Evolutionary conservation across 1,140 invertebrate genomes (phyloP).

Genomic region (Cephus cinctus): DNA sequence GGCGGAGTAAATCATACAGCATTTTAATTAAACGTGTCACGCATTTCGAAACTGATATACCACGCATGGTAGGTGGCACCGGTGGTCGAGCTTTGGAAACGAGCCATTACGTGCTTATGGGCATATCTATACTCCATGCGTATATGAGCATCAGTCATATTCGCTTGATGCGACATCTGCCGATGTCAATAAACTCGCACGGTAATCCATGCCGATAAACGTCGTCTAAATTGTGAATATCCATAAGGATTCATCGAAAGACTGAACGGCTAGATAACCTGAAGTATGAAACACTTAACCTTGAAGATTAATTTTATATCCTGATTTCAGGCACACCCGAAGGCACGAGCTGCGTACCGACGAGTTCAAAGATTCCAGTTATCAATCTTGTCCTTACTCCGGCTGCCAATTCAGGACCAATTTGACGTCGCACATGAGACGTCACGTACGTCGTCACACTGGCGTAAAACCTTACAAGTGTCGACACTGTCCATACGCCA

Average conservation of each 20-base stretch:
- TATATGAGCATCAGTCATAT: conserved; percentile 50
- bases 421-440: conserved; percentile 69
- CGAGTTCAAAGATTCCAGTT: conserved; percentile 11
- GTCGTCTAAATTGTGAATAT: no score
- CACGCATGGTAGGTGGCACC: conserved; percentile 6
- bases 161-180: conserved; percentile 31
- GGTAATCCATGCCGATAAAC: no score
- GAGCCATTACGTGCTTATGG: not conserved
- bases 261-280: no score
- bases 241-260: no score
- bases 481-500: conserved; percentile 76
- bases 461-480: conserved; percentile 84
- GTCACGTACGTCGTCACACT: conserved; percentile 76
- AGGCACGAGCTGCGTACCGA: conserved; percentile 27
- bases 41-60: conserved; percentile 45
- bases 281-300: no score
- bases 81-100: not conserved
- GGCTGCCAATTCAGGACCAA: conserved; percentile 66
- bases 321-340: conserved; percentile 38
- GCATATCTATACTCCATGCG: conserved; percentile 33
- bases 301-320: not conserved
- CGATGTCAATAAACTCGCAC: no score
- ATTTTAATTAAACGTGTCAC: conserved; percentile 53
- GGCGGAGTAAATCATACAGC: conserved; percentile 43
- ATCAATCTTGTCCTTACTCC: conserved; percentile 35